A percentile compares a stretch with the other conserved stretches of the same genome.
These are phyloP conservation scores for Mythimna albipuncta DNA, from an alignment of 2,888 invertebrate genomes.

Conservation along the genomic window DNA sequence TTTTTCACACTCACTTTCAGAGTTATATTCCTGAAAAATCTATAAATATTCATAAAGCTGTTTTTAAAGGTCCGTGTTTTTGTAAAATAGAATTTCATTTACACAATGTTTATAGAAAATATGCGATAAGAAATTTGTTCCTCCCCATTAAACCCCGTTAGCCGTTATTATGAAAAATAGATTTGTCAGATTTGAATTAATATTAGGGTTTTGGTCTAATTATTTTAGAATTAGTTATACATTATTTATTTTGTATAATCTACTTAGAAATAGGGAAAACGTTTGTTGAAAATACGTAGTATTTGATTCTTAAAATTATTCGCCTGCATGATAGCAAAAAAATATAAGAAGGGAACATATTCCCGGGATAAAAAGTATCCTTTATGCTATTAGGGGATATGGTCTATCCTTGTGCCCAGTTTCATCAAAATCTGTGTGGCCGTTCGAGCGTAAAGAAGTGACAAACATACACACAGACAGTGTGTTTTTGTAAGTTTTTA, in stretches of 20 bases:
- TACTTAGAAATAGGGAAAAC: not conserved
- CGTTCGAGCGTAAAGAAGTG: too few species aligned
- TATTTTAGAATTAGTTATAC: constrained; percentile 1
- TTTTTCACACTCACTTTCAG: constrained; percentile 47
- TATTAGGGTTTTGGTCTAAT: constrained; percentile 1
- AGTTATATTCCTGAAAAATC: constrained; percentile 31
- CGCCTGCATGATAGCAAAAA: too few species aligned
- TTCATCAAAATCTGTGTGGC: too few species aligned
- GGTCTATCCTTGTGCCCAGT: too few species aligned
- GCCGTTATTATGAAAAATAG: constrained; percentile 30
- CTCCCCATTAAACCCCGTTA: not conserved
- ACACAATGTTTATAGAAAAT: constrained; percentile 40
- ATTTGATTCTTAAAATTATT: too few species aligned
- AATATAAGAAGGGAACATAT: too few species aligned
- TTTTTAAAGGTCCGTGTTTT: constrained; percentile 33
- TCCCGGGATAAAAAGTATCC: too few species aligned
- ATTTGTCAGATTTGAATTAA: constrained; percentile 23
- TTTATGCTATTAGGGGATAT: too few species aligned
- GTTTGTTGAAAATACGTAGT: not conserved
- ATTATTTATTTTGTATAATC: not conserved
- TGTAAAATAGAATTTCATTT: constrained; percentile 50
- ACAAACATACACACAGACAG: too few species aligned
- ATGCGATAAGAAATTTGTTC: constrained; percentile 17
- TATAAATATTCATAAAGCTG: constrained; percentile 59
- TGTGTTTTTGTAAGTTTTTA: too few species aligned